These are phyloP conservation scores for Eurytoma adleriae DNA, from an alignment of 2,888 invertebrate genomes.

Conservation along the genomic window DNA sequence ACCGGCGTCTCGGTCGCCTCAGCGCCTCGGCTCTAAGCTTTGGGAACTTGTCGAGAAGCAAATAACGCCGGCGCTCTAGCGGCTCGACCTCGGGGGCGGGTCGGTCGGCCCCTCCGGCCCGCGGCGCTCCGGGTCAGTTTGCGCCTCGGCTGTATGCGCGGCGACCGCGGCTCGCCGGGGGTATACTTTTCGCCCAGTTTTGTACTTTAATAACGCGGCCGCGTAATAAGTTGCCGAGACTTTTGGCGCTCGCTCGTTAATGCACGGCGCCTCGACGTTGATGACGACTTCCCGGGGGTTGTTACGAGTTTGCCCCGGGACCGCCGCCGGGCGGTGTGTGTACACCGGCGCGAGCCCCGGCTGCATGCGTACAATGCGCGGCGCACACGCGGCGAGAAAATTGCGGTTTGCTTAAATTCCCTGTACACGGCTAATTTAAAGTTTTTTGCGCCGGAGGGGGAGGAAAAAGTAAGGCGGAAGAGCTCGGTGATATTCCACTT, in stretches of 20 bases:
- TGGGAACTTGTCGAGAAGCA: constrained; percentile 28
- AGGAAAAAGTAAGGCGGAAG: not conserved
- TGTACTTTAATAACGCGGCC: constrained; percentile 29
- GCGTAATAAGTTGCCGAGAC: constrained; percentile 40
- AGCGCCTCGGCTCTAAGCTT: not conserved
- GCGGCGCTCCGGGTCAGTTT: constrained; percentile 30
- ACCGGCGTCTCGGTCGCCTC: too few species aligned
- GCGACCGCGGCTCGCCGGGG: not conserved
- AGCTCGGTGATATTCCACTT: constrained; percentile 22
- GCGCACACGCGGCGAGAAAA: constrained; percentile 17
- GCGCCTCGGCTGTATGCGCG: not conserved
- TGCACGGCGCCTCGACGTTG: constrained; percentile 19
- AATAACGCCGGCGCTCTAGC: constrained; percentile 11
- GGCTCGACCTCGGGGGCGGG: not conserved
- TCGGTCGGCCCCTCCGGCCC: not conserved
- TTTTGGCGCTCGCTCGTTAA: constrained; percentile 19
- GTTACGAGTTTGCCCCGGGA: constrained; percentile 17
- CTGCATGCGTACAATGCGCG: not conserved
- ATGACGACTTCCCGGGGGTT: constrained; percentile 39
- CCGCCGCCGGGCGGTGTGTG: too few species aligned
- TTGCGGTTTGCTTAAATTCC: constrained; percentile 41
- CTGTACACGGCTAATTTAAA: constrained; percentile 41
- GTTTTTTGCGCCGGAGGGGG: constrained; percentile 17
- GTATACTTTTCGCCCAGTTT: constrained; percentile 31
- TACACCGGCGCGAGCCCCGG: not conserved